Evolutionary conservation across 1,140 invertebrate genomes (phyloP), one percentile per base, ranked within the genome.

Genomic region (Drosophila erecta): DNA sequence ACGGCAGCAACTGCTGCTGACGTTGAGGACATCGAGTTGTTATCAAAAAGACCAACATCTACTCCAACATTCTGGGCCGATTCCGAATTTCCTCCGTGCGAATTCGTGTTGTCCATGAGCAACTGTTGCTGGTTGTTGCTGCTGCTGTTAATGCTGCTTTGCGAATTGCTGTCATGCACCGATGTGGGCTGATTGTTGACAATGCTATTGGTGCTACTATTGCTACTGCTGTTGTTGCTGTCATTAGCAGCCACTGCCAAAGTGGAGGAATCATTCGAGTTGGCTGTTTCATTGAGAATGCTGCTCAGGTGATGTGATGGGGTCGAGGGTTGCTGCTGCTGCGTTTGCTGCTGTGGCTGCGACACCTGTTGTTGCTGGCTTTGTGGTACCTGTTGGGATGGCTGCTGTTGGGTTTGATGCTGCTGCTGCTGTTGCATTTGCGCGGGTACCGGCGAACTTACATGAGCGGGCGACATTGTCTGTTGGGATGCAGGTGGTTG

Each of bases 211-310:
- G 90, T 91, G 54, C 90, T 90, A 51, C 90, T 91, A 58, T 92
- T 92, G 62, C 90, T 91, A 62, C 87, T 92, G 56, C 90, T 92
- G 20, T 92, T 91, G 71, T 92, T 92, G 70, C 90, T 91, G 12
- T 91, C 90, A 17, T 91, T 91, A 22, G 90, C 90, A 20, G 81
- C 90, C 24, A 91, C 86, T 3, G 90, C 90, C 46, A 91, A 40
- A 8, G 90, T 91, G 12, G 90, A 91, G 17, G 90, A 91, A 65
- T 91, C 90, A 75, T 91, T 91, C 8, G 90, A 91, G 38, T 91
- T 91, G 17, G 90, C 90, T 3, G 90, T 91, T 38, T 91, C 90
- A 43, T 91, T 91, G 0, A 91, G 78, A 30, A 91, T 91, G 54
- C 90, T 91, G 67, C 86, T 90, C 47, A 91, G 50, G 62, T 91